Conservation (phyloP, 2,113 vertebrate genomes). For the Erythrocercus mccallii region DNA sequence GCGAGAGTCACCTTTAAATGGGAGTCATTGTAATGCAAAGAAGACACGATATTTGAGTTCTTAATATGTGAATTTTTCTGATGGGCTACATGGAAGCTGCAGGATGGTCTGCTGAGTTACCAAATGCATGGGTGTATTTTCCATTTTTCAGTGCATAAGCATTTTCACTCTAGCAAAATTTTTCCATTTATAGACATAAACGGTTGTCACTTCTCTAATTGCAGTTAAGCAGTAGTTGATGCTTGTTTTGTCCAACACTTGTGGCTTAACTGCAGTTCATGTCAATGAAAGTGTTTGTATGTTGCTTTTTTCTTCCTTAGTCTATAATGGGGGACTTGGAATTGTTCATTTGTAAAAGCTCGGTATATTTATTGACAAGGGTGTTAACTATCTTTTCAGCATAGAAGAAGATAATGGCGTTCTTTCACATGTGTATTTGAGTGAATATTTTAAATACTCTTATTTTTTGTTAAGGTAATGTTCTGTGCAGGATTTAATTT, state of each 20-base stretch:
- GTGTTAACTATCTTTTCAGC: conserved; percentile 9
- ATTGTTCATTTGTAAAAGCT: neutral
- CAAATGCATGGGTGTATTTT: neutral
- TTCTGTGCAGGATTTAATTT: neutral
- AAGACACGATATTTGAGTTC: neutral
- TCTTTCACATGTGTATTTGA: neutral
- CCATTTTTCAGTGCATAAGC: neutral
- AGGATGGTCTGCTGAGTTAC: neutral
- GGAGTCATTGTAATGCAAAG: neutral
- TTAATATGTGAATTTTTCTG: neutral
- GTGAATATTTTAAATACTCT: neutral
- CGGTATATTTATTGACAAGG: neutral
- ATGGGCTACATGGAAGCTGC: neutral
- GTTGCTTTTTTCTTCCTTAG: neutral
- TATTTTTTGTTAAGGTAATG: neutral
- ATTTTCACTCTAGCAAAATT: neutral
- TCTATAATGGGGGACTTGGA: neutral
- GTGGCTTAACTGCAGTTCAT: neutral
- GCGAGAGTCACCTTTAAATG: neutral
- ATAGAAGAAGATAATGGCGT: neutral
- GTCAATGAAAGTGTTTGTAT: neutral
- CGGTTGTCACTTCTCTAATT: neutral
- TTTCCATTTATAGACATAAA: neutral
- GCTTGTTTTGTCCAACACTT: neutral
- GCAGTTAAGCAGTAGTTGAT: neutral